Evolutionary conservation across 2,113 vertebrate species (phyloP).

Genomic region (Paramisgurnus dabryanus): DNA sequence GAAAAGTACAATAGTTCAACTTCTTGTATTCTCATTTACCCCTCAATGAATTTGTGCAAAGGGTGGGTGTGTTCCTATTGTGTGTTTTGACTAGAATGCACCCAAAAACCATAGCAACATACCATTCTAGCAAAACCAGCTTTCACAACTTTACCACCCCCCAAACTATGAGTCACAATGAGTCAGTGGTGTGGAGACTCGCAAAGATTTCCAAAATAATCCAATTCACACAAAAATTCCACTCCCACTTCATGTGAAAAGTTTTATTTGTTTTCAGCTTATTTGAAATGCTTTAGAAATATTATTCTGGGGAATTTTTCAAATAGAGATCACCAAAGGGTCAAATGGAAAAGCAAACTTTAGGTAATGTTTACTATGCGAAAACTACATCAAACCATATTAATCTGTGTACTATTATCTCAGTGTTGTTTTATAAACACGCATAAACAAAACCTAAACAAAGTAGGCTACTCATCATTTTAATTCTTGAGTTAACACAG

Average conservation of each 20-base stretch:
- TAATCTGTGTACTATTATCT: too few relatives aligned
- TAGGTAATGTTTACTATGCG: too few relatives aligned
- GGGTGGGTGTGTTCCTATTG: neutral
- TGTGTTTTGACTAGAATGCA: neutral
- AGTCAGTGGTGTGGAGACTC: constrained; percentile 16
- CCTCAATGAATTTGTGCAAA: neutral
- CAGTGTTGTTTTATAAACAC: neutral
- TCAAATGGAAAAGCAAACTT: too few relatives aligned
- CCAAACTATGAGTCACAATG: constrained; percentile 1
- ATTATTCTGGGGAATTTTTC: too few relatives aligned
- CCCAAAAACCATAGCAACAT: neutral
- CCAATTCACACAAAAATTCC: neutral
- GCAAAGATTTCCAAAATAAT: neutral
- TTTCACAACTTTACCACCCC: neutral
- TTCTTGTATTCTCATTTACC: neutral
- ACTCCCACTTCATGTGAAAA: too few relatives aligned
- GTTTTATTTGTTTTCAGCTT: too few relatives aligned
- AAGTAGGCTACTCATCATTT: neutral
- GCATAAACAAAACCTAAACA: neutral
- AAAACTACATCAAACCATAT: too few relatives aligned
- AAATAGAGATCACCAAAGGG: too few relatives aligned
- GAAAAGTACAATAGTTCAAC: neutral
- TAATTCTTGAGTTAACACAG: too few relatives aligned
- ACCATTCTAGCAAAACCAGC: constrained; percentile 2
- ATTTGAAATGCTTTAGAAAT: too few relatives aligned